A percentile compares a stretch with the other conserved stretches of the same genome.
These are phyloP conservation scores for Fistularia commersonii DNA, from an alignment of 2,797 vertebrate genomes.

Conservation along the genomic window DNA sequence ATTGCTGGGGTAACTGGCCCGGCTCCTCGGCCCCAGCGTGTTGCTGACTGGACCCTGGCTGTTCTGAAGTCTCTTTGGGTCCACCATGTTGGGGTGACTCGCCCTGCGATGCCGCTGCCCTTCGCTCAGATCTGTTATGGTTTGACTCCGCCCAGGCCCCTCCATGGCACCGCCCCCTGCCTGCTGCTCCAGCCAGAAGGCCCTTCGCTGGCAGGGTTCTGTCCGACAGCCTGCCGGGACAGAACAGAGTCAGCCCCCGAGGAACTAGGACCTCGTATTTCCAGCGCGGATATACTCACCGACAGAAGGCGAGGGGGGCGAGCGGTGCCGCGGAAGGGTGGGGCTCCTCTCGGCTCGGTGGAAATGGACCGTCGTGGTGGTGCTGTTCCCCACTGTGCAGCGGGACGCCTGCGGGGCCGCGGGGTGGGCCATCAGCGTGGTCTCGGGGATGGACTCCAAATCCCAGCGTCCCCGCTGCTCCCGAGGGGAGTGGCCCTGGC, in stretches of 20 bases:
- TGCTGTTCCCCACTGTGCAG: constrained; percentile 68
- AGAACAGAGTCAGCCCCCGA: background rate
- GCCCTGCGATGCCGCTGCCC: constrained; percentile 50
- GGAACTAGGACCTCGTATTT: too few relatives aligned
- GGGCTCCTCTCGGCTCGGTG: constrained; percentile 68
- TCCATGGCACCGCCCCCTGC: constrained; percentile 34
- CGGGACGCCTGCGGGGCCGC: constrained; percentile 34
- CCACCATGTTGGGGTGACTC: constrained; percentile 57
- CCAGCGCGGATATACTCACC: constrained; percentile 35
- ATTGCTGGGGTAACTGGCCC: constrained; percentile 62
- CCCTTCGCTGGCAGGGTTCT: constrained; percentile 70
- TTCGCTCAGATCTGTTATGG: constrained; percentile 59
- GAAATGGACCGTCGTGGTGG: constrained; percentile 64
- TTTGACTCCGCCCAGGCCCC: constrained; percentile 56
- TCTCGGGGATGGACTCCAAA: constrained; percentile 73
- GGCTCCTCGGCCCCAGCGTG: constrained; percentile 37
- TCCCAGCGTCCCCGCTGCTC: constrained; percentile 71
- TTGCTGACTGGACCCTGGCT: constrained; percentile 9
- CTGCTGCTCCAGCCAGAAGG: constrained; percentile 63
- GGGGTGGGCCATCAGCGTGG: constrained; percentile 30
- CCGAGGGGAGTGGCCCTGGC: constrained; percentile 55
- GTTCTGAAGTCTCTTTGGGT: constrained; percentile 23
- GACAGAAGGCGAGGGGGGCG: constrained; percentile 30
- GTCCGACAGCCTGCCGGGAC: constrained; percentile 58
- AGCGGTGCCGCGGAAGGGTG: constrained; percentile 54